Conservation (phyloP, 1,140 invertebrate genomes). For the Cotesia chilonis region DNA sequence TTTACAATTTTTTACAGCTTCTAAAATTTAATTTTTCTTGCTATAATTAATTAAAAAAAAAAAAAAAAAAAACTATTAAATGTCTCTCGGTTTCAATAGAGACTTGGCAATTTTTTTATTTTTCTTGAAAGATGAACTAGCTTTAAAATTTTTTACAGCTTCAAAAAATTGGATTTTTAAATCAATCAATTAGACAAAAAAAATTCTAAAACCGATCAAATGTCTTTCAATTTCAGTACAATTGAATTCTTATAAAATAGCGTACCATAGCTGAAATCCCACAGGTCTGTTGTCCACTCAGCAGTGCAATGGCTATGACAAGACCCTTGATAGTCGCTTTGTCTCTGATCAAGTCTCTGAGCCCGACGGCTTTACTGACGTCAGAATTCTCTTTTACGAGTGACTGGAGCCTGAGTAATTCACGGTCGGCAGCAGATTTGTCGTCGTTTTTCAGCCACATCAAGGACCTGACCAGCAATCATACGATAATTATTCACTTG, state of each 20-base stretch:
- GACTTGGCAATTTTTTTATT: too few relatives aligned
- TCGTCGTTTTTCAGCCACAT: conserved; percentile 66
- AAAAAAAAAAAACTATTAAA: too few relatives aligned
- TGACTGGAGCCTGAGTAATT: conserved; percentile 48
- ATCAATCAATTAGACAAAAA: too few relatives aligned
- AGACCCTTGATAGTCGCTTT: conserved; percentile 56
- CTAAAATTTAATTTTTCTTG: too few relatives aligned
- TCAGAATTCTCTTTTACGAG: conserved; percentile 45
- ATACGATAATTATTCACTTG: conserved; percentile 29
- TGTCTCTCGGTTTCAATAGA: too few relatives aligned
- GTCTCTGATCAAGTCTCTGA: conserved; percentile 52
- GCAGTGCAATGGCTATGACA: conserved; percentile 63
- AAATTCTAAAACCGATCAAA: too few relatives aligned
- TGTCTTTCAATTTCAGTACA: background rate
- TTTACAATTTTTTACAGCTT: too few relatives aligned
- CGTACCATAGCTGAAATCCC: conserved; percentile 61
- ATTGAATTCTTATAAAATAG: background rate
- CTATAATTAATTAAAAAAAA: too few relatives aligned
- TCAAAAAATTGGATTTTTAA: too few relatives aligned
- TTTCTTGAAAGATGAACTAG: too few relatives aligned
- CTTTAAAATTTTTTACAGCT: too few relatives aligned
- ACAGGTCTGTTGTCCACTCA: conserved; percentile 57
- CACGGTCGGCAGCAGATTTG: conserved; percentile 51
- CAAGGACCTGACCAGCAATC: conserved; percentile 57
- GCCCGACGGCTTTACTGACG: conserved; percentile 37